Base-by-base conservation (phyloP, 2,888 invertebrate species). In the Pocota personata region DNA sequence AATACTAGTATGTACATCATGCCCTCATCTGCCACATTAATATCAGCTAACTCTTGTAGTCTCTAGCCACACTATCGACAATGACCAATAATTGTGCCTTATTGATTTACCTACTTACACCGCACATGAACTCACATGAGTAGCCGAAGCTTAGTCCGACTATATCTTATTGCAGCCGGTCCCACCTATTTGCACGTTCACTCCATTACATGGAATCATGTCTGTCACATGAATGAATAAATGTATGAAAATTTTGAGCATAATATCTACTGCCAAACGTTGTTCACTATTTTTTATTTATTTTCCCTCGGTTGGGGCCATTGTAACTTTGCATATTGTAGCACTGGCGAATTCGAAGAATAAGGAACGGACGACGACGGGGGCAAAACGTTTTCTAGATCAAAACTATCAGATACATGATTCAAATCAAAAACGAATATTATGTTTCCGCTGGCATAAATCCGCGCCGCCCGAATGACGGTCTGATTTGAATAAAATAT, bases 401-500 rank as follows among this genome's bases (percentile, higher is more conserved):
- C 84, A 76, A 86, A 80, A 66, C 55, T 69, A 76, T 80, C 80
- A 80, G 84, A 80, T 86, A 76, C 76, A 80, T 79, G 72, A 79
- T 79, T 79, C 66, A 79, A 79, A 79, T 79, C 79, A 79, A 79
- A 80, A 76, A 71, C 76, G 71, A 86, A 86, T 86, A 86, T 86
- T 86, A 80, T 86, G 80, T 86, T 86, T 86, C 80, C 84, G 80
- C 52, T 66, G 80, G 80, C 84, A 86, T 80, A 84, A 80, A 75
- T 80, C 57, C 50, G 80, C 84, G 80, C 84, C 75, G 75, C 64
- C 71, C 66, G 73, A 73, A 73, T 79, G 79, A 75, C 84, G 50
- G 69, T 71, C 57, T 58, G 71, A 86, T 86, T 86, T 86, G 84
- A 86, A 86, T 86, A 86, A 86, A 86, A 86, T 86, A 86, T 86